Base-by-base conservation (phyloP, 2,888 invertebrate species). In the Euplagia quadripunctaria region DNA sequence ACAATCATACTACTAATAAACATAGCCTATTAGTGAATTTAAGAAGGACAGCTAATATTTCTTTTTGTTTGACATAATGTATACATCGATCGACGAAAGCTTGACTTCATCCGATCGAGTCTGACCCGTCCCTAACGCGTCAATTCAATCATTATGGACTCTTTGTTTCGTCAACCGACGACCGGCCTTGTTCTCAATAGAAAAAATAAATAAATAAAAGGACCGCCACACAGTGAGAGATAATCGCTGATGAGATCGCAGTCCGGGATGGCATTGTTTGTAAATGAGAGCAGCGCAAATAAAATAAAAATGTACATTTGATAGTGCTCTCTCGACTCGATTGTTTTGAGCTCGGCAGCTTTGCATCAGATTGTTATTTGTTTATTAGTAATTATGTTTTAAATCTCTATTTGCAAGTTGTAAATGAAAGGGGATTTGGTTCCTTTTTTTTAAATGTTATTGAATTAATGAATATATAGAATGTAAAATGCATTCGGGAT, bases 191-290 rank as follows among this genome's bases (percentile, higher is more conserved):
- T 85, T 84, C 79, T 74, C 75, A 64, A 80, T 84, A 79, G 79
- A 79, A 79, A 83, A 82, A 78, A 84, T 79, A 86, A 82, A 79
- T 75, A 80, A 77, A 83, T 81, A 86, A 80, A 82, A 79, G 77
- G 79, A 71, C 73, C 74, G 79, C 85, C 83, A 82, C 84, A 83
- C 86, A 86, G 79, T 87, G 86, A 88, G 86, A 91, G 91, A 92
- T 91, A 91, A 94, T 93, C 93, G 85, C 85, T 89, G 92, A 93
- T 92, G 91, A 88, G 91, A 94, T 94, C 92, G 90, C 84, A 78
- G 84, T 85, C 84, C 83, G 87, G 87, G 88, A 90, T 90, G 88
- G 90, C 90, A 94, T 94, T 94, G 94, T 94, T 94, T 94, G 94
- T 91, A 93, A 94, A 94, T 93, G 93, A 93, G 92, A 91, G 87